phyloP scores from a whole-genome alignment of 2,113 vertebrate species.

The Canis aureus region DNA sequence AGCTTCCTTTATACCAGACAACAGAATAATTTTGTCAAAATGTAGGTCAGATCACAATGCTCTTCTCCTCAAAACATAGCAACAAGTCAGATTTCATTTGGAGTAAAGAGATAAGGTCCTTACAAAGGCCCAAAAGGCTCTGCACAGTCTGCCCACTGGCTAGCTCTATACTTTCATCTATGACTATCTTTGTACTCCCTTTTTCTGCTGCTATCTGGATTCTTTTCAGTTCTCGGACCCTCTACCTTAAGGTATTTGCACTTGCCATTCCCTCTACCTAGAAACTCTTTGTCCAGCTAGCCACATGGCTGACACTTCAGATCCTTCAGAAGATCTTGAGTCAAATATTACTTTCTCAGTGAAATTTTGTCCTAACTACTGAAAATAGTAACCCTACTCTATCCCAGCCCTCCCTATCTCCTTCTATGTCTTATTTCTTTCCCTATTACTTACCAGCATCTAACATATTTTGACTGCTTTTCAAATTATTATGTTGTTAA shows the following conservation, averaged over 20 bases:
- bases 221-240: neutral
- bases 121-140: neutral
- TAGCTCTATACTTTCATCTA: neutral
- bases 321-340: neutral
- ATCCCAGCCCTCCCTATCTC: neutral
- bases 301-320: neutral
- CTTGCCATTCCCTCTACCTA: neutral
- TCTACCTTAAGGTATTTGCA: neutral
- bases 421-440: neutral
- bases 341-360: neutral
- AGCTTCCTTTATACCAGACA: neutral
- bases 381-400: neutral
- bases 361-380: neutral
- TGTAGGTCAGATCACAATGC: neutral
- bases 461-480: neutral
- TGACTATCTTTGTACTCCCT: neutral
- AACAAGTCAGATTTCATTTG: neutral
- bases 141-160: neutral
- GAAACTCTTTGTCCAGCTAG: neutral
- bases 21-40: neutral
- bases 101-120: neutral
- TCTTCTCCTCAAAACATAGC: neutral
- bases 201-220: neutral
- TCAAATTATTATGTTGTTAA: neutral
- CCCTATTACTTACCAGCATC: neutral